Conservation (phyloP, 2,888 invertebrate species). For the Perdita meconis region DNA sequence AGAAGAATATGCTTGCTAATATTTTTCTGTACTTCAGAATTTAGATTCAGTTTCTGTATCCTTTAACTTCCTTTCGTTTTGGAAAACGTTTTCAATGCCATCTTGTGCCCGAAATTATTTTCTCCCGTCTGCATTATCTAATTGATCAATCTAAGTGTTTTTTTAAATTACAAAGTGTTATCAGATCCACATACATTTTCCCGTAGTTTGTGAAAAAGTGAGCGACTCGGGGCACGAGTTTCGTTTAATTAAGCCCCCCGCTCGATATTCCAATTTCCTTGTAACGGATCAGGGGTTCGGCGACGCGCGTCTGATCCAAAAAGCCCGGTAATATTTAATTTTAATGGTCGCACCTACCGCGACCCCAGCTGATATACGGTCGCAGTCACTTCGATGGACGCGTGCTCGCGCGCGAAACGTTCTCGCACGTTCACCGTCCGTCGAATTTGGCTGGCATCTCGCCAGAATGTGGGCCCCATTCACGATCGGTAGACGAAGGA, state of each 20-base stretch:
- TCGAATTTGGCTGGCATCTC: slow-evolving; percentile 74
- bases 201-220: too few species aligned
- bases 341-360: slow-evolving; percentile 53
- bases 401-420: slow-evolving; percentile 39
- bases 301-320: slow-evolving; percentile 54
- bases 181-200: too few species aligned
- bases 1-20: too few species aligned
- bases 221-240: slow-evolving; percentile 21
- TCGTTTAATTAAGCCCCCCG: slow-evolving; percentile 49
- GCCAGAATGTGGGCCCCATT: slow-evolving; percentile 72
- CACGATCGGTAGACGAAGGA: slow-evolving; percentile 65
- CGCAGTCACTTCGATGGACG: slow-evolving; percentile 36
- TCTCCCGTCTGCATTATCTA: too few species aligned
- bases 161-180: too few species aligned
- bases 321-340: slow-evolving; percentile 66
- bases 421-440: slow-evolving; percentile 44
- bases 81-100: too few species aligned
- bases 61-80: too few species aligned
- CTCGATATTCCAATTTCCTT: slow-evolving; percentile 49
- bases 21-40: too few species aligned
- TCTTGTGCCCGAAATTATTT: too few species aligned
- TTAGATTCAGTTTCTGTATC: too few species aligned
- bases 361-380: slow-evolving; percentile 58
- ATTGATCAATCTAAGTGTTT: too few species aligned
- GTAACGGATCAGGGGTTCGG: slow-evolving; percentile 41